Conservation (phyloP, 30 jellyfish, hydroid and myxozoan species). For the Aurelia aurita region DNA sequence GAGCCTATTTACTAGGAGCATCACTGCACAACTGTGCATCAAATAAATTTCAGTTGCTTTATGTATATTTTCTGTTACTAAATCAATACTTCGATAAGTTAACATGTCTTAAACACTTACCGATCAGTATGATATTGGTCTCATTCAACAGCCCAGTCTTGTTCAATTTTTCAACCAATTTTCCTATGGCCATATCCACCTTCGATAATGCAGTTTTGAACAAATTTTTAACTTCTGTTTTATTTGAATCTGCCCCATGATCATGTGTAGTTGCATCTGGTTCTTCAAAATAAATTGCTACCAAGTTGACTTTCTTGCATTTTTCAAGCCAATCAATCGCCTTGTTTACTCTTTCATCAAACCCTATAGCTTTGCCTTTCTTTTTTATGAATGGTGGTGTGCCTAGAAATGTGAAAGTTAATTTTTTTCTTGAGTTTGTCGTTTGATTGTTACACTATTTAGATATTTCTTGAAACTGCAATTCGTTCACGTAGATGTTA, state of each 20-base stretch:
- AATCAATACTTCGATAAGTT: no score
- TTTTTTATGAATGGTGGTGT: conserved; percentile 34
- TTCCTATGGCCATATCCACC: conserved; percentile 67
- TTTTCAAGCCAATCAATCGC: conserved; percentile 75
- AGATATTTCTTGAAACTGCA: no score
- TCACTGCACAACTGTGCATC: no score
- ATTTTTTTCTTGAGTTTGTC: no score
- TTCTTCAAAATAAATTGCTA: conserved; percentile 72
- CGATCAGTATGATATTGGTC: conserved; percentile 74
- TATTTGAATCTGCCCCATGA: conserved; percentile 62
- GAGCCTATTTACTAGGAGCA: no score
- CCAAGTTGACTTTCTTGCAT: conserved; percentile 72
- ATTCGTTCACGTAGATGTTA: no score
- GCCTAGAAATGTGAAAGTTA: conserved; percentile 1
- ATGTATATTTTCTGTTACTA: no score
- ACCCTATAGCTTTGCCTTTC: conserved; percentile 7
- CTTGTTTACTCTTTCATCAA: conserved; percentile 58
- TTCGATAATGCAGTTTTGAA: conserved; percentile 53
- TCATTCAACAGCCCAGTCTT: conserved; percentile 34
- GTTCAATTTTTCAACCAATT: conserved; percentile 39
- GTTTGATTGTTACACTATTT: no score
- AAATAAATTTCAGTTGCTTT: no score
- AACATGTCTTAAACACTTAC: conserved; percentile 9
- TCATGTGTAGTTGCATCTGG: conserved; percentile 83
- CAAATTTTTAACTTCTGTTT: conserved; percentile 15